Evolutionary conservation across 2,888 invertebrate genomes (phyloP).

Genomic region (Dorcus hopei): DNA sequence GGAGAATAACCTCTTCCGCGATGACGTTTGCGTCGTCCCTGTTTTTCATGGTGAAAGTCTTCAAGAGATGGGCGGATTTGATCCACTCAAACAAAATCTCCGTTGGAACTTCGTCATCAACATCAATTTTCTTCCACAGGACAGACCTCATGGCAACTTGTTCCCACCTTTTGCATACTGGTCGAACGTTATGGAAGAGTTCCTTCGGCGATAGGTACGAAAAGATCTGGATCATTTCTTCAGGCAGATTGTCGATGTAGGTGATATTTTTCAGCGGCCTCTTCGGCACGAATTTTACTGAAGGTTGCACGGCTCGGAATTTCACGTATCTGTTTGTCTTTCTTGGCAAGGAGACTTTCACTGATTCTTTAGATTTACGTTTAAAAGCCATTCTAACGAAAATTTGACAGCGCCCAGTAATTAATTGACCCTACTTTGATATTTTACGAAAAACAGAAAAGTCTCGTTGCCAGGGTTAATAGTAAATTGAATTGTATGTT

Average conservation of each 20-base stretch:
- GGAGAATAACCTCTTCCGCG: constrained; percentile 11
- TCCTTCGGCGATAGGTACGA: constrained; percentile 18
- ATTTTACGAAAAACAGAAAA: background rate
- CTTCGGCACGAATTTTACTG: constrained; percentile 1
- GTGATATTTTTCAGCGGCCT: constrained; percentile 4
- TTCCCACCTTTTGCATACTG: constrained; percentile 21
- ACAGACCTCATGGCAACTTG: constrained; percentile 17
- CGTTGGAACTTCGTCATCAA: constrained; percentile 15
- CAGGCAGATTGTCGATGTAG: constrained; percentile 17
- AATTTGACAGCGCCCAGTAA: constrained; percentile 3
- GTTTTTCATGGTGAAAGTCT: constrained; percentile 11
- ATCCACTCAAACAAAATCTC: constrained; percentile 18
- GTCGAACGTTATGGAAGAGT: constrained; percentile 18
- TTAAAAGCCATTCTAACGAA: constrained; percentile 11
- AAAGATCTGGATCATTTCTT: constrained; percentile 23
- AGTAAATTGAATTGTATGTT: too few species aligned
- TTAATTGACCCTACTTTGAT: background rate
- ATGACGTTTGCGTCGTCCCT: constrained; percentile 19
- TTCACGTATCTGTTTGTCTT: constrained; percentile 4
- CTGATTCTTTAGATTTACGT: constrained; percentile 9
- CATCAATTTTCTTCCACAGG: constrained; percentile 19
- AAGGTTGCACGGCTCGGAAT: constrained; percentile 1
- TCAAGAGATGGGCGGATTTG: constrained; percentile 17
- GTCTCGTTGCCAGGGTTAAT: too few species aligned
- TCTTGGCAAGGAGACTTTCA: constrained; percentile 10